Evolutionary conservation across 2,888 invertebrate species (phyloP), one percentile per base, ranked within the genome.

Genomic region (Odontocolon sp.): DNA sequence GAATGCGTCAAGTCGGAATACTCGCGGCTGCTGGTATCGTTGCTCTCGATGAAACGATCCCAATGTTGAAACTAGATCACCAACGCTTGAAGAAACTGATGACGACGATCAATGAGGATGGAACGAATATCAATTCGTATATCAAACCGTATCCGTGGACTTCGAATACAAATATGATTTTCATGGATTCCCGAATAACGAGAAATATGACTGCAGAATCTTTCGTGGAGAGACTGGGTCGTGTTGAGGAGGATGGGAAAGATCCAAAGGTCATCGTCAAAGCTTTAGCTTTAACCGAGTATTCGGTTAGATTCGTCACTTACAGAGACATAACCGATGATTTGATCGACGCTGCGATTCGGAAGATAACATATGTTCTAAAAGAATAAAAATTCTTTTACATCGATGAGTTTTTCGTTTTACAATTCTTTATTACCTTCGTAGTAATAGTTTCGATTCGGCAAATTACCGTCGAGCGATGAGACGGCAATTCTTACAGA

Each of bases 1-100:
- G 96, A 0, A 96, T 98, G 97, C 92, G 99, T 68, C 99, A 99
- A 91, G 94, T 93, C 40, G 99, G 99, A 3, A 92, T 98, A 52
- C 87, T 99, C 61, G 98, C 98, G 0, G 98, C 98, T 0, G 96
- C 98, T 0, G 98, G 97, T 0, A 85, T 97, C 2, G 95, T 96
- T 23, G 96, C 97, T 0, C 88, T 99, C n/a, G 95, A 97, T 70
- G 94, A 95, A 77, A 94, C 95, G 84, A 92, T 95, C 3, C 94
- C 95, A 0, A 91, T 93, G 42, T 92, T 99, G 28, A 89, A 89
- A 2, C 91, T 93, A 0, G 98, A 98, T 91, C 98, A 99, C 89
- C 91, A 92, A 63, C 93, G 94, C 54, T 94, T 95, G 0, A 90
- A 91, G 56, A 89, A 91, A 64, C 93, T 98, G 63, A 96, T 95